These are phyloP conservation scores for Epinotia ramella DNA, from an alignment of 2,888 invertebrate genomes.

Conservation along the genomic window DNA sequence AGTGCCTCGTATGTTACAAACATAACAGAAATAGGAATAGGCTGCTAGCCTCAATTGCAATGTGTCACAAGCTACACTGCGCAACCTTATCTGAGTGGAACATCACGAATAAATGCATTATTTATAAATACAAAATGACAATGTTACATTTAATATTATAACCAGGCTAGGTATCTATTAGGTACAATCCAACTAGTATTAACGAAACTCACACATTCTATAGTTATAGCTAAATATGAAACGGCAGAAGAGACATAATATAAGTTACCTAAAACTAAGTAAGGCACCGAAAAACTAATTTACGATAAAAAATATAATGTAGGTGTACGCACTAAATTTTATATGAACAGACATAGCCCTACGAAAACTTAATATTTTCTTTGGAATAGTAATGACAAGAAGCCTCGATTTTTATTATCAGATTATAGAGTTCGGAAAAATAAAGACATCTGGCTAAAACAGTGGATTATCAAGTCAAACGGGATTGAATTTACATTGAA, in stretches of 20 bases:
- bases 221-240: conserved; percentile 24
- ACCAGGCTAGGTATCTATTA: conserved; percentile 35
- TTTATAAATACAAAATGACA: conserved; percentile 6
- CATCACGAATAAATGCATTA: conserved; percentile 29
- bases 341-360: conserved; percentile 39
- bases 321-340: conserved; percentile 27
- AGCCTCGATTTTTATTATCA: conserved; percentile 34
- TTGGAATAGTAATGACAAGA: conserved; percentile 43
- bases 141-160: conserved; percentile 18
- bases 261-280: conserved; percentile 42
- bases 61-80: conserved; percentile 4
- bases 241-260: conserved; percentile 42
- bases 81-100: conserved; percentile 5
- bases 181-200: conserved; percentile 24
- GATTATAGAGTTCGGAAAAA: conserved; percentile 20
- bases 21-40: conserved; percentile 46
- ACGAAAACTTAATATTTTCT: conserved; percentile 40
- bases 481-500: conserved; percentile 13
- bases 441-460: conserved; percentile 4
- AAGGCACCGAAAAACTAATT: conserved; percentile 36
- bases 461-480: background rate
- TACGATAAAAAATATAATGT: conserved; percentile 34
- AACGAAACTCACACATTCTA: conserved; percentile 32
- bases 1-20: conserved; percentile 63
- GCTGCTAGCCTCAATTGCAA: conserved; percentile 34